Evolutionary conservation across 2,113 vertebrate genomes (phyloP), one percentile per base, ranked within the genome.

Genomic region (Pollimyrus isidori): DNA sequence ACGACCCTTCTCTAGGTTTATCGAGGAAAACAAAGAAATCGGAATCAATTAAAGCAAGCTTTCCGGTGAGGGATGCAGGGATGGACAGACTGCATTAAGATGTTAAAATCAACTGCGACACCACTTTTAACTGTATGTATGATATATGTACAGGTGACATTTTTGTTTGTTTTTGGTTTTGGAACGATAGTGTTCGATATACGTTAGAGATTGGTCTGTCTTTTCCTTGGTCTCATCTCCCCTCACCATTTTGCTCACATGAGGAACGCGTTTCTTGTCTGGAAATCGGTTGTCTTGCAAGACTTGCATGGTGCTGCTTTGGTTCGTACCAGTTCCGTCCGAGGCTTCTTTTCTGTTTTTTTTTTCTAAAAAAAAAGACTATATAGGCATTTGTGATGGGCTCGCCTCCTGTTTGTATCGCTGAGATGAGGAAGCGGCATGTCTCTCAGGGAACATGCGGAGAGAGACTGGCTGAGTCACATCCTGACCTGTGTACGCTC

Each of bases 1-100:
- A 93, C 97, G 97, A 35, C 97, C 97, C 1, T 99, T 99, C 95
- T 96, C 98, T 50, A 97, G 97, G 94, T 99, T 99, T 94, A 96
- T 99, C 93, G 98, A 99, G 94, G 98, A 99, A 92, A 98, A 97
- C 95, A 99, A 99, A 96, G 98, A 99, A 94, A 97, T 99, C 89
- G 98, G 98, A 90, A 99, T 99, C 94, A 99, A 99, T 95, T 99
- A 97, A 95, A 89, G 23, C 92, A 58, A 56, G 76, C 92, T 90
- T 89, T 84, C 45, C 23, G 93, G 91, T 93, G 90, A 89, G 91
- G 92, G 89, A 88, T 94, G 94, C 89, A 89, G 89, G 90, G 91
- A 91, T 90, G 91, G 92, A 91, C 92, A 95, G 56, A 48, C 86
- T 90, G 92, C 92, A 30, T 91, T 91, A 89, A 0, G 48, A 94